Conservation (phyloP, 2,888 invertebrate species). For the Hypselothyrea guttata region DNA sequence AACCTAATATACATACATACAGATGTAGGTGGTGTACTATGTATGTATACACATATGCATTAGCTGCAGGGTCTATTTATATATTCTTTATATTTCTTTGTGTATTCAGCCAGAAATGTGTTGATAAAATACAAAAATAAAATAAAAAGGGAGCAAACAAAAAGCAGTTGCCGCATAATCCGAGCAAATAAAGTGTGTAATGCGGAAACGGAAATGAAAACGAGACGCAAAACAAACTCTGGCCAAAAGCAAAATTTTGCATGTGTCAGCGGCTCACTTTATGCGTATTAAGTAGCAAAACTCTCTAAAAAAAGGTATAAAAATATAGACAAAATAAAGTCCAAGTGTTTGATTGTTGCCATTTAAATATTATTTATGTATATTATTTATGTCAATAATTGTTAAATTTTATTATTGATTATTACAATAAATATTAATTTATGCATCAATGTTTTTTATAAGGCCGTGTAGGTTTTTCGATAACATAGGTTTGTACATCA, state of each 20-base stretch:
- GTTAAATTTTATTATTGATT: too few species aligned
- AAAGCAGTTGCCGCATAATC: conserved; percentile 21
- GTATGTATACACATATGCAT: conserved; percentile 24
- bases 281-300: conserved; percentile 15
- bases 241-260: conserved; percentile 10
- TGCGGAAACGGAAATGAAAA: conserved; percentile 25
- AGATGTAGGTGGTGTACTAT: conserved; percentile 1
- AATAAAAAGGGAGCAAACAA: conserved; percentile 11
- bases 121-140: conserved; percentile 49
- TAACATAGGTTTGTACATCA: too few species aligned
- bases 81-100: conserved; percentile 36
- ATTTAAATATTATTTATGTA: too few species aligned
- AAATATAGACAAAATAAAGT: too few species aligned
- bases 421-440: too few species aligned
- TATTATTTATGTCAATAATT: too few species aligned
- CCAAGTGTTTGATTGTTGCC: too few species aligned
- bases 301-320: not conserved
- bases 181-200: conserved; percentile 21
- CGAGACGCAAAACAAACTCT: too few species aligned
- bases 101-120: conserved; percentile 59
- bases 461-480: too few species aligned
- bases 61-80: conserved; percentile 32
- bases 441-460: too few species aligned
- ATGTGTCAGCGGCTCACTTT: conserved; percentile 29
- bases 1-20: conserved; percentile 4